Evolutionary conservation across 1,140 invertebrate species (phyloP).

Genomic region (Tetramorium simillimum): DNA sequence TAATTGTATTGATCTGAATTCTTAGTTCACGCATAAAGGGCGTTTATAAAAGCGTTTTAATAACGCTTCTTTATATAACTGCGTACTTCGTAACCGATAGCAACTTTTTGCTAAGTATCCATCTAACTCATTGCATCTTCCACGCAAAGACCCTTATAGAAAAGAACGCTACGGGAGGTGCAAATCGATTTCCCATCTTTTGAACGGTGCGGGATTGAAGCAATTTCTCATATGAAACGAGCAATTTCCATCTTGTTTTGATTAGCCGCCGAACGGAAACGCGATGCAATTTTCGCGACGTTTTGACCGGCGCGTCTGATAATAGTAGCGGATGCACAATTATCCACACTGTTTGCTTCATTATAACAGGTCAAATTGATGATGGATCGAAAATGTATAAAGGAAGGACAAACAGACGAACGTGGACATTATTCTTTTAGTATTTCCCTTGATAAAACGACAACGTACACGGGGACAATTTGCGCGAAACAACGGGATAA

Average conservation of each 20-base stretch:
- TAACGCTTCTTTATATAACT: not conserved
- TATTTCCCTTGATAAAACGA: not conserved
- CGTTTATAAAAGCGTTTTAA: not conserved
- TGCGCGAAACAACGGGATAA: not conserved
- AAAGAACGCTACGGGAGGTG: not conserved
- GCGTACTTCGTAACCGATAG: not conserved
- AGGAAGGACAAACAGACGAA: not conserved
- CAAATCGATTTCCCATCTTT: conserved; percentile 62
- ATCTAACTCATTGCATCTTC: conserved; percentile 4
- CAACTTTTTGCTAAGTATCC: not conserved
- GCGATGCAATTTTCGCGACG: conserved; percentile 69
- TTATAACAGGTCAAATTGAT: conserved; percentile 60
- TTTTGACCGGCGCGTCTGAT: conserved; percentile 61
- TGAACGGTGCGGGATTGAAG: conserved; percentile 55
- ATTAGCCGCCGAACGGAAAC: conserved; percentile 60
- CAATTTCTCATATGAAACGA: conserved; percentile 71
- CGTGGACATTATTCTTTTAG: not conserved
- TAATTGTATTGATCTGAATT: not conserved
- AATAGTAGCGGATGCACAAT: conserved; percentile 64
- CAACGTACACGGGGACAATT: not conserved
- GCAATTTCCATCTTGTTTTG: conserved; percentile 71
- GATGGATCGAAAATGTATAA: conserved; percentile 51
- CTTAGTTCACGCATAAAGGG: not conserved
- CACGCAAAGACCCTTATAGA: not conserved
- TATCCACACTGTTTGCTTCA: conserved; percentile 66